Evolutionary conservation across 2,888 invertebrate species (phyloP), one percentile per base, ranked within the genome.

Genomic region (Chouioia cunea): DNA sequence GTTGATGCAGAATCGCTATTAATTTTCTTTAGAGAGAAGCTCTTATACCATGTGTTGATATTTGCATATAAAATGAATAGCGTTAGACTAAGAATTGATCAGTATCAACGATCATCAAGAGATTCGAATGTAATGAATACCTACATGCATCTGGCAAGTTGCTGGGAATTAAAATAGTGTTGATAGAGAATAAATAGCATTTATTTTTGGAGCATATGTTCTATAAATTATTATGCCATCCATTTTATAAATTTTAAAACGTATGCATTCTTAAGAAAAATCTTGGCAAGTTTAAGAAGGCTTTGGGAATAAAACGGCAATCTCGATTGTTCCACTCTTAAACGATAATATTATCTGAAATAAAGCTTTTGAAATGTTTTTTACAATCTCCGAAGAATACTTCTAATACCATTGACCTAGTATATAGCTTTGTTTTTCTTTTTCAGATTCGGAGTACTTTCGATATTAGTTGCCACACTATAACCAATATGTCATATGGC

Each of bases 31-130:
- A 4, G 54, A 27, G 54, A 10, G n/a, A 27, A 1, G 23, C 50
- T 10, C 54, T 3, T 56, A 4, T 23, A 12, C n/a, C 2, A 20
- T 8, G 47, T 43, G n/a, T 22, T 57, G 65, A 57, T 57, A 58
- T 65, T 65, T 65, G 58, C 65, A 58, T 58, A 57, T 22, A 58
- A 16, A 58, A 44, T 43, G 65, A 57, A 65, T 57, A 58, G 57
- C 10, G 46, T 46, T 16, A 10, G 58, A n/a, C n/a, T 50, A 20
- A 65, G 48, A 65, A 56, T 27, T 18, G 48, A 48, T 14, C 36
- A 56, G 8, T n/a, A 18, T 3, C 47, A 20, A 18, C n/a, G 65
- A 65, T 65, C 57, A 57, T 22, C 43, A 57, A 57, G 58, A 43
- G 57, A 65, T 65, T 65, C 36, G 58, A 65, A 50, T 50, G 57